phyloP scores from a whole-genome alignment of 2,113 vertebrate genomes.

The Pelmatolapia mariae region DNA sequence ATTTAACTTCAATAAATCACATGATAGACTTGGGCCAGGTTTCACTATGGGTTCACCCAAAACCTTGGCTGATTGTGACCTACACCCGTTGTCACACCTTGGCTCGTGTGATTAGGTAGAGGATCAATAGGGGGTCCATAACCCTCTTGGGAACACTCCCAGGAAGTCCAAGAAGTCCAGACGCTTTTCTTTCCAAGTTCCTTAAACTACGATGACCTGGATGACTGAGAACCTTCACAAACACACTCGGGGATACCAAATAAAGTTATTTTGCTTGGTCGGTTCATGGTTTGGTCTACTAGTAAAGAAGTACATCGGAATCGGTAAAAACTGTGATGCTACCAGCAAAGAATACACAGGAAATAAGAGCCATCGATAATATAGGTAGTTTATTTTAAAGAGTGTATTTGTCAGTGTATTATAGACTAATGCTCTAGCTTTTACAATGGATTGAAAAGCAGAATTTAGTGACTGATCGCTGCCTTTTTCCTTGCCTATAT shows the following conservation, averaged over 20 bases:
- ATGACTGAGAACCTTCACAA: background rate
- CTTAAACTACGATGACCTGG: background rate
- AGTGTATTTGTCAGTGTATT: background rate
- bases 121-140: background rate
- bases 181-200: background rate
- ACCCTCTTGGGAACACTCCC: background rate
- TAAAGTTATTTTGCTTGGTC: background rate
- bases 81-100: background rate
- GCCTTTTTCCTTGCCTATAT: background rate
- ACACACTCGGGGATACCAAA: fast-evolving
- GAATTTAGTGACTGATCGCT: background rate
- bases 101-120: background rate
- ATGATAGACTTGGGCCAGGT: background rate
- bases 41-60: background rate
- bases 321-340: background rate
- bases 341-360: background rate
- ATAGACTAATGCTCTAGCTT: background rate
- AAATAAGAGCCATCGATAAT: background rate
- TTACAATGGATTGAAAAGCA: background rate
- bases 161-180: background rate
- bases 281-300: background rate
- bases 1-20: background rate
- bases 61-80: background rate
- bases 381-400: background rate
- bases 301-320: background rate